Evolutionary conservation across 2,797 vertebrate species (phyloP), one percentile per base, ranked within the genome.

Genomic region (Chrysocyon brachyurus): DNA sequence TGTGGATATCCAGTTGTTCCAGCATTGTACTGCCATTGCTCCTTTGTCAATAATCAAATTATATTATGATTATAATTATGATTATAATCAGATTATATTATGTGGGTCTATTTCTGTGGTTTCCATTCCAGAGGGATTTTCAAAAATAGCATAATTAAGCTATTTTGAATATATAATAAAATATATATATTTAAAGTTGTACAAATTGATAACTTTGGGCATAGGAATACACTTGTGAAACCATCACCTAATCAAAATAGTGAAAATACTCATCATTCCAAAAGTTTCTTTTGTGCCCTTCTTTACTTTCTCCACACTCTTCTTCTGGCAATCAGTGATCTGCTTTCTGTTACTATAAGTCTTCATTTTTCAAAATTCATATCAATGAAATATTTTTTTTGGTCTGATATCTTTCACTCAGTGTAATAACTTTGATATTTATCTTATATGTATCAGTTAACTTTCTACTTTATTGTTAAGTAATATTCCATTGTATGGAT

Each of bases 171-270:
- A 85, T 72, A 52, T 1, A 83, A 64, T 89, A 87, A 75, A 21
- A 1, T 82, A 3, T 16, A 92, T 17, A 66, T 61, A 79, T 83
- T 95, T 91, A 78, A 97, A 94, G 15, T 59, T 40, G 12, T 64
- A 59, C 11, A 85, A 82, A 90, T 31, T 28, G 31, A 28, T 95
- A 46, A 73, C 46, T 96, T 96, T 96, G 81, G 17, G 14, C 28
- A 90, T 77, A 59, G 33, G 1, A 54, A 89, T 68, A 83, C 1
- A 82, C 4, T 75, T 31, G 61, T 26, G 36, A 96, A 94, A 59
- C 5, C 22, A 92, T 73, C 31, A 95, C 40, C 12, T 16, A 91
- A 61, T 78, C 56, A 96, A 93, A 14, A 72, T 0, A 87, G 52
- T 87, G 28, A 95, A 82, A 17, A 36, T 79, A 49, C 36, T 12